phyloP scores from a whole-genome alignment of 2,113 vertebrate species.

The Ancistrus triradiatus region DNA sequence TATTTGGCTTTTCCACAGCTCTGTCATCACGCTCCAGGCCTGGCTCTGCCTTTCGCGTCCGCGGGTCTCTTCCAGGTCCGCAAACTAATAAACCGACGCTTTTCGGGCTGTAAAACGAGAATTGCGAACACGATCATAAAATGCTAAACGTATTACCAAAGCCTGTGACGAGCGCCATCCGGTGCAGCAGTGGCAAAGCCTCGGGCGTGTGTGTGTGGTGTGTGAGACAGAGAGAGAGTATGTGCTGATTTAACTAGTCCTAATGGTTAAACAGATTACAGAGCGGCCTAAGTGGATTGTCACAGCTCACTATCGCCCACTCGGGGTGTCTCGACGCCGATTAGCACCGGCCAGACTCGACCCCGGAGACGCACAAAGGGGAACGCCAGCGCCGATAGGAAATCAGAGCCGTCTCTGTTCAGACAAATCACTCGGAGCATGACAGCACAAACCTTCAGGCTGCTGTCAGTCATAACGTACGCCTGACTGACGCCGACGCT shows the following conservation, averaged over 20 bases:
- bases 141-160: constrained; percentile 41
- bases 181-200: constrained; percentile 16
- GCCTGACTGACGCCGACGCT: too few species aligned
- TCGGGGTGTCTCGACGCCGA: constrained; percentile 85
- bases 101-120: constrained; percentile 28
- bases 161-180: constrained; percentile 1
- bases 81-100: constrained; percentile 45
- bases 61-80: not conserved
- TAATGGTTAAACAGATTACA: constrained; percentile 99
- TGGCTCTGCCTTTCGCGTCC: constrained; percentile 47
- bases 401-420: too few species aligned
- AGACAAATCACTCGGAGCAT: too few species aligned
- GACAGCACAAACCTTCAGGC: too few species aligned
- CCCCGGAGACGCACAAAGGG: too few species aligned
- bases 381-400: too few species aligned
- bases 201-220: constrained; percentile 21
- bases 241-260: constrained; percentile 82
- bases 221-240: constrained; percentile 73
- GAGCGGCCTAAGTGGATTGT: constrained; percentile 97
- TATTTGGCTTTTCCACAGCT: constrained; percentile 68
- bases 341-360: constrained; percentile 75
- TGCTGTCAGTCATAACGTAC: too few species aligned
- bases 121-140: constrained; percentile 38
- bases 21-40: constrained; percentile 73
- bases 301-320: constrained; percentile 87